These are phyloP conservation scores for Coenobita brevimanus DNA, from an alignment of 1,140 invertebrate genomes.

Conservation along the genomic window DNA sequence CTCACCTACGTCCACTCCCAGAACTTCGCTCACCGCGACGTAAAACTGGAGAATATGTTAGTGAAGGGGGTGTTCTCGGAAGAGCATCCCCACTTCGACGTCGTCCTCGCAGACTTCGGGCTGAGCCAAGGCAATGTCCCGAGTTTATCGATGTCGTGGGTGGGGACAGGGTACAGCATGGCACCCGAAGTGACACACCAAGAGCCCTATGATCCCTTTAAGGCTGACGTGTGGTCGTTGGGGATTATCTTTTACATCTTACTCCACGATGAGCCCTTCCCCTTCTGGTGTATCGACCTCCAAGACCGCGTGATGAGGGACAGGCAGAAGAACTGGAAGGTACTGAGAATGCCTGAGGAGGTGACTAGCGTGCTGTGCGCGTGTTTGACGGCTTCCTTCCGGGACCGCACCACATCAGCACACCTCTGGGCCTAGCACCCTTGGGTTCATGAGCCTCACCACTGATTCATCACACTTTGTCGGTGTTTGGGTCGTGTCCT, in stretches of 20 bases:
- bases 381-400: no score
- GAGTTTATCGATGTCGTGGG: no score
- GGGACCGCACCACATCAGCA: no score
- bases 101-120: conserved; percentile 1
- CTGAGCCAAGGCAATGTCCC: not conserved
- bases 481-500: no score
- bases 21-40: not conserved
- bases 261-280: not conserved
- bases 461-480: no score
- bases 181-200: not conserved
- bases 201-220: not conserved
- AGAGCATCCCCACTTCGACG: conserved; percentile 1
- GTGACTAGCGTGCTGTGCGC: not conserved
- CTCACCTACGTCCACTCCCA: not conserved
- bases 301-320: no score
- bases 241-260: not conserved
- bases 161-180: not conserved
- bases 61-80: not conserved
- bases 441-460: no score
- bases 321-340: not conserved
- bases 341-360: not conserved
- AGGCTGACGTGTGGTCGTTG: conserved; percentile 7
- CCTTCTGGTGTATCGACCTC: not conserved
- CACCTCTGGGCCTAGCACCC: no score
- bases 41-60: conserved; percentile 1